These are phyloP conservation scores for Hyalella azteca DNA, from an alignment of 2,888 invertebrate species.

Conservation along the genomic window DNA sequence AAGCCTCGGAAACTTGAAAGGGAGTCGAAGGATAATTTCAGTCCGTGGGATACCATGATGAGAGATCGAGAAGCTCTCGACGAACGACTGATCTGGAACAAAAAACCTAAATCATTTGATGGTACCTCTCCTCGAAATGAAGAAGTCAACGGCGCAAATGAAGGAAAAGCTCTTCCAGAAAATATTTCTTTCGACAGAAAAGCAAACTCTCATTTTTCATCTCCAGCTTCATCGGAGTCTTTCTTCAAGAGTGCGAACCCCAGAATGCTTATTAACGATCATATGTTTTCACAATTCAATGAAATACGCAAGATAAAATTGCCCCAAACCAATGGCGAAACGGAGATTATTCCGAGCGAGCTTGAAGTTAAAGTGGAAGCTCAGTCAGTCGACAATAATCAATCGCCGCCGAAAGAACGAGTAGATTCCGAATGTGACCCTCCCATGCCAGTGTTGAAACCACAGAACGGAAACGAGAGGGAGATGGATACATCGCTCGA, in stretches of 20 bases:
- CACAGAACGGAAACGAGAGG: background rate
- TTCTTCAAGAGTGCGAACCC: background rate
- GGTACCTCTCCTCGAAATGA: background rate
- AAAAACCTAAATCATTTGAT: constrained; percentile 20
- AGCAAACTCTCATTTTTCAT: background rate
- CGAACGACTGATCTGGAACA: background rate
- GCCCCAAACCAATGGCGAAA: background rate
- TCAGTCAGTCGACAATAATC: background rate
- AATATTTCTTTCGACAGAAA: background rate
- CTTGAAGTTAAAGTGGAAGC: constrained; percentile 11
- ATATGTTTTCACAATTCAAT: constrained; percentile 13
- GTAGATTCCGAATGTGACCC: background rate
- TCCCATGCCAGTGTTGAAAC: constrained; percentile 24
- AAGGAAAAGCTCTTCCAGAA: background rate
- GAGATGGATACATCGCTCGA: background rate
- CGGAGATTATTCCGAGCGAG: background rate
- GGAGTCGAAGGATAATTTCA: constrained; percentile 49
- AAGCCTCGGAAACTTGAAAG: constrained; percentile 40
- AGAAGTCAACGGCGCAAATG: background rate
- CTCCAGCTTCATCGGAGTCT: background rate
- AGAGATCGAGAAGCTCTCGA: constrained; percentile 11
- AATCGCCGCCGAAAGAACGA: background rate
- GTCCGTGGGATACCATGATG: constrained; percentile 52
- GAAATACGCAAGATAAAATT: constrained; percentile 19
- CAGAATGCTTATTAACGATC: constrained; percentile 3